These are phyloP conservation scores for Agrenia bidenticulata DNA, from an alignment of 2,888 invertebrate species.

Conservation along the genomic window DNA sequence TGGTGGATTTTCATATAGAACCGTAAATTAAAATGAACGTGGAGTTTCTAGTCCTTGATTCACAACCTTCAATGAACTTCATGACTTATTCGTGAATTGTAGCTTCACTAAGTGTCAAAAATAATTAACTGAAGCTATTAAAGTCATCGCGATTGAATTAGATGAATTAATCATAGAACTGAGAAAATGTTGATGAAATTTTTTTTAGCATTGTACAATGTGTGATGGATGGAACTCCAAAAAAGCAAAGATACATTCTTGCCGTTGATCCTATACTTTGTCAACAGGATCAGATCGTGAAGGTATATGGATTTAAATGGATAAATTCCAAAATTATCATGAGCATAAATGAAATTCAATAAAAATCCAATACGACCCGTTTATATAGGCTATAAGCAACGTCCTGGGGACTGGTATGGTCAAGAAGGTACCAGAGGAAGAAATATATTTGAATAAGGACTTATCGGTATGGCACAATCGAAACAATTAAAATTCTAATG, in stretches of 20 bases:
- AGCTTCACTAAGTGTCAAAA: no score
- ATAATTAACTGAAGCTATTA: no score
- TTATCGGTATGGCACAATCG: no score
- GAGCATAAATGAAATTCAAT: neutral
- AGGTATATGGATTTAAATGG: no score
- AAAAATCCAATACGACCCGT: neutral
- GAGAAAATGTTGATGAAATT: neutral
- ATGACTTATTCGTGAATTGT: no score
- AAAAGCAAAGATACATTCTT: conserved; percentile 63
- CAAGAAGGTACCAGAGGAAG: conserved; percentile 62
- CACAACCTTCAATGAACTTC: no score
- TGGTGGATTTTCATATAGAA: no score
- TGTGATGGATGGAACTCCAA: conserved; percentile 59
- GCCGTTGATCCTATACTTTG: conserved; percentile 66
- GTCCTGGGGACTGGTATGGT: conserved; percentile 62
- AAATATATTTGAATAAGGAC: conserved; percentile 54
- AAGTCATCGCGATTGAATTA: no score
- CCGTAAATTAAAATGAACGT: no score
- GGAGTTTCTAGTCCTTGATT: no score
- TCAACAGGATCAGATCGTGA: conserved; percentile 62
- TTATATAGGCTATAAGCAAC: conserved; percentile 58
- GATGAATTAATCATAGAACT: neutral
- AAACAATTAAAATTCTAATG: no score
- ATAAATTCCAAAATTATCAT: neutral
- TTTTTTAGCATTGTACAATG: conserved; percentile 43